Base-by-base conservation (phyloP, 2,888 invertebrate genomes). In the Aporophyla nigra region DNA sequence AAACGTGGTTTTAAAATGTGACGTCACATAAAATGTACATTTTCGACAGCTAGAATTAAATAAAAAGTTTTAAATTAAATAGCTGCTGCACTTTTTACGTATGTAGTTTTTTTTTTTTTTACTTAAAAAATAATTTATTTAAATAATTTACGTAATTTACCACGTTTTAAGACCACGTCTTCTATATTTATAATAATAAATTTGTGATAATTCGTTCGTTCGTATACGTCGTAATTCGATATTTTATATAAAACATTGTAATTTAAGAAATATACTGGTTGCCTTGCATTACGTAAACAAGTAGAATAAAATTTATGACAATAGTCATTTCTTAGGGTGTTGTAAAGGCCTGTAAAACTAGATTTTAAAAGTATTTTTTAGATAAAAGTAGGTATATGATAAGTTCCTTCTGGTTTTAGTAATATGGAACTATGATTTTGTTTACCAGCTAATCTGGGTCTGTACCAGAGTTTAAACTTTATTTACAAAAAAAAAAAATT, bases 211-310 rank as follows among this genome's bases (percentile, higher is more conserved):
- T 92, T 91, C 86, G 89, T 90, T 85, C 85, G 88, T 90, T 90
- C 73, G 82, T 91, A 89, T 92, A 93, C 92, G 93, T 95, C 93
- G 93, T 85, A 69, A 83, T 82, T 71, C 75, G 83, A 86, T 76
- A 78, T 71, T 86, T 82, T 81, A 78, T 82, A 78, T 84, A 51
- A 78, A 80, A 88, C 83, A 70, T 27, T 87, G 82, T 88, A 90
- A 72, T 89, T 85, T 90, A 88, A 88, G 86, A 88, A 85, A 86
- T 84, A 77, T 84, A 81, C 84, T 91, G 96, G 96, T 96, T 94
- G 95, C 96, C 96, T 96, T 95, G 91, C 93, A 88, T 93, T 95
- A 96, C 96, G 96, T 96, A 93, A 93, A 87, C 82, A 86, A 56
- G 54, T 88, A 88, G 86, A 79, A 71, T 82, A 69, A 77, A 86